These are phyloP conservation scores for Lacanobia wlatinum DNA, from an alignment of 2,888 invertebrate genomes.

Conservation along the genomic window DNA sequence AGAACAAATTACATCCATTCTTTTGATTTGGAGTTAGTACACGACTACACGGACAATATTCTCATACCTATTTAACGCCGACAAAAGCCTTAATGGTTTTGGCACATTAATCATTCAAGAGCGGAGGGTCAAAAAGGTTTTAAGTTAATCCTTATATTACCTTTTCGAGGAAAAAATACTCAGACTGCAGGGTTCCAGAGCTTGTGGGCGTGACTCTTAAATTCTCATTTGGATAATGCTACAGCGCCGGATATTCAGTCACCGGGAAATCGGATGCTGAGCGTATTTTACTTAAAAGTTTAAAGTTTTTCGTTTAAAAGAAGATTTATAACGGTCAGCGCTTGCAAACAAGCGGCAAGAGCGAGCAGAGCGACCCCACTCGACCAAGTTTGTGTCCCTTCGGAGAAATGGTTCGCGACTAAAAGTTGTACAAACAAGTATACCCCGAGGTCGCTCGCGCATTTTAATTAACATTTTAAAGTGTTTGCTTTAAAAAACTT, in stretches of 20 bases:
- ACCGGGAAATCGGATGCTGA: slow-evolving; percentile 4
- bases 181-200: neutral
- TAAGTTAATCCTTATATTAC: slow-evolving; percentile 39
- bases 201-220: slow-evolving; percentile 12
- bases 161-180: slow-evolving; percentile 17
- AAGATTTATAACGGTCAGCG: slow-evolving; percentile 23
- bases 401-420: neutral
- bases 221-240: slow-evolving; percentile 34
- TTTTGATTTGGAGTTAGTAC: slow-evolving; percentile 26
- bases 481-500: slow-evolving; percentile 5
- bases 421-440: slow-evolving; percentile 13
- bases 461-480: slow-evolving; percentile 20
- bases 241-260: slow-evolving; percentile 11
- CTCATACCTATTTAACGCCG: slow-evolving; percentile 17
- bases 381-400: slow-evolving; percentile 7
- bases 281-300: slow-evolving; percentile 15
- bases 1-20: slow-evolving; percentile 34
- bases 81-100: slow-evolving; percentile 39
- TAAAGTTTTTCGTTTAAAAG: slow-evolving; percentile 27
- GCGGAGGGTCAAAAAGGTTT: slow-evolving; percentile 31
- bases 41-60: slow-evolving; percentile 25
- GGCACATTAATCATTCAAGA: slow-evolving; percentile 36
- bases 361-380: neutral
- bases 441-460: neutral
- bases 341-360: neutral